phyloP scores from a whole-genome alignment of 1,140 invertebrate genomes.

The Helicoverpa zea region DNA sequence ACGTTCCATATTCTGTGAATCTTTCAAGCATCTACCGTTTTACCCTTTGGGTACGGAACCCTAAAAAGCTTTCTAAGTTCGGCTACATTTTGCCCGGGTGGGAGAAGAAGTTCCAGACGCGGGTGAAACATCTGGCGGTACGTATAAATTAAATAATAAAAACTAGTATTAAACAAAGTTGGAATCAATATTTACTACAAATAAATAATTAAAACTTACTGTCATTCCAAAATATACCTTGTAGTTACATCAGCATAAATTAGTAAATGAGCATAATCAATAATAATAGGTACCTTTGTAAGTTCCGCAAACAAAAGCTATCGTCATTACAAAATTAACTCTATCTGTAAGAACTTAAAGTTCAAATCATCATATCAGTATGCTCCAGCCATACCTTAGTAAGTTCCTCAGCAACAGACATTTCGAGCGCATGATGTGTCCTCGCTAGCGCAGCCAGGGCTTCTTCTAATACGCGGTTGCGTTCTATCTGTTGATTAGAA shows the following conservation, averaged over 20 bases:
- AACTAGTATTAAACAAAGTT: too few relatives aligned
- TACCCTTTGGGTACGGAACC: too few relatives aligned
- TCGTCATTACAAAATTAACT: background rate
- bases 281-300: constrained; percentile 75
- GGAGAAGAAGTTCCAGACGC: too few relatives aligned
- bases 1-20: too few relatives aligned
- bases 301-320: constrained; percentile 68
- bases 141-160: too few relatives aligned
- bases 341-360: background rate
- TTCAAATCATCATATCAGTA: background rate
- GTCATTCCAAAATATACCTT: background rate
- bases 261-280: too few relatives aligned
- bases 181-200: too few relatives aligned
- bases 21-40: too few relatives aligned
- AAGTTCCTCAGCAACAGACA: constrained; percentile 87
- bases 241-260: too few relatives aligned
- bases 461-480: constrained; percentile 90
- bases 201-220: background rate
- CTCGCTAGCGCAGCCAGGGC: constrained; percentile 89
- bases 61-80: too few relatives aligned
- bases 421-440: constrained; percentile 90
- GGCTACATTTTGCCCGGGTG: too few relatives aligned
- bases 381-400: constrained; percentile 72
- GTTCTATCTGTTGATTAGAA: constrained; percentile 81
- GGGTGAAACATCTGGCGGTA: too few relatives aligned